Evolutionary conservation across 1,140 invertebrate genomes (phyloP).

Genomic region (Lerema accius): DNA sequence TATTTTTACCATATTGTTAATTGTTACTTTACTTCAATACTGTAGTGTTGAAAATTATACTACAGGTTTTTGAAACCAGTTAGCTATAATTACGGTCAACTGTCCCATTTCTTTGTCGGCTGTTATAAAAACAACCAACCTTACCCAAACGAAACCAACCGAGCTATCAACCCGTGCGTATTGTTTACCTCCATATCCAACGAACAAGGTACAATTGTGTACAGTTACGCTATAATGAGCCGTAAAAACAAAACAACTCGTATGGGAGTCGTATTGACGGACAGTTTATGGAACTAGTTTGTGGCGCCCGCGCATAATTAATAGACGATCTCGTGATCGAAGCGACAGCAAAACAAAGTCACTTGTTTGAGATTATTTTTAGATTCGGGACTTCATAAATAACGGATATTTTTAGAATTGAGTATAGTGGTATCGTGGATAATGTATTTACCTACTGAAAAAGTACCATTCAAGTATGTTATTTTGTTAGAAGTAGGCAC

Average conservation of each 20-base stretch:
- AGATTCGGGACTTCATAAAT: no score
- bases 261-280: constrained; percentile 25
- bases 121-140: background rate
- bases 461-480: no score
- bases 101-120: no score
- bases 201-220: background rate
- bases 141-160: background rate
- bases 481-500: no score
- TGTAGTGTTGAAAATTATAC: no score
- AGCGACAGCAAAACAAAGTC: constrained; percentile 51
- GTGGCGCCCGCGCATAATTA: constrained; percentile 71
- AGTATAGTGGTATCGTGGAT: no score
- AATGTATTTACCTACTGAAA: no score
- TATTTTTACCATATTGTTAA: no score
- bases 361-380: background rate
- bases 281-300: constrained; percentile 64
- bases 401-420: no score
- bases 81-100: no score
- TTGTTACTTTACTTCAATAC: no score
- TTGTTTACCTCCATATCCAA: background rate
- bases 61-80: no score
- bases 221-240: constrained; percentile 16
- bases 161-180: background rate
- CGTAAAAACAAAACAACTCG: constrained; percentile 26
- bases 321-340: constrained; percentile 42